Percentiles rank a stretch among this genome's conserved stretches.
These are phyloP conservation scores for Epinotia ramella DNA, from an alignment of 2,888 invertebrate species.

Conservation along the genomic window DNA sequence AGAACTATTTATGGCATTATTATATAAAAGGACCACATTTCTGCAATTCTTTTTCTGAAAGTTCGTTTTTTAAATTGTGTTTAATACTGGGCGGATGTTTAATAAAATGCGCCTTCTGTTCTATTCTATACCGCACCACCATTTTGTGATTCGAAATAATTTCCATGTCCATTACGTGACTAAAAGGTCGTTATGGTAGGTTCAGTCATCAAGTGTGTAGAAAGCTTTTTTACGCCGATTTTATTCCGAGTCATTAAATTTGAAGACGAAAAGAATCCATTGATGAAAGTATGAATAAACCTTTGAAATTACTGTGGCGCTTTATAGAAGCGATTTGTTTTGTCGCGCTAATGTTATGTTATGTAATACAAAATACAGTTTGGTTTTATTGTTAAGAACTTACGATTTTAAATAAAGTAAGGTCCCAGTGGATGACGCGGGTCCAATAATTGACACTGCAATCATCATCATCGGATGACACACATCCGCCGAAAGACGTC, in stretches of 20 bases:
- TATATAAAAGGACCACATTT: no score
- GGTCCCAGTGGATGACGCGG: no score
- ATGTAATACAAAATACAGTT: neutral
- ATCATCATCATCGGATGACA: no score
- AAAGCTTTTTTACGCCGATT: constrained; percentile 35
- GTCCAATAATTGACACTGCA: no score
- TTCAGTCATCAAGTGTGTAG: constrained; percentile 25
- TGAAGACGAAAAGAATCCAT: constrained; percentile 15
- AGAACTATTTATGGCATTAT: no score
- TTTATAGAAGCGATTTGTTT: neutral
- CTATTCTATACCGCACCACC: neutral
- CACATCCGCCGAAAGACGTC: no score
- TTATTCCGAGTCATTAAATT: constrained; percentile 6
- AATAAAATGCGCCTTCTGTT: no score
- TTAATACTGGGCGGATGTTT: no score
- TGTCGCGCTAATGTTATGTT: neutral
- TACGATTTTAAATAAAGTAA: no score
- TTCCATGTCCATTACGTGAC: constrained; percentile 13
- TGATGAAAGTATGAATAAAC: neutral
- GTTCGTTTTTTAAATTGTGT: no score
- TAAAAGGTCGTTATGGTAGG: constrained; percentile 2
- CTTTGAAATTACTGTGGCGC: neutral
- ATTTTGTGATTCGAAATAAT: constrained; percentile 3
- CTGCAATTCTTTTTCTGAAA: no score
- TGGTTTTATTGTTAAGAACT: no score